Base-by-base conservation (phyloP, 2,888 invertebrate species). In the Limnephilus marmoratus region DNA sequence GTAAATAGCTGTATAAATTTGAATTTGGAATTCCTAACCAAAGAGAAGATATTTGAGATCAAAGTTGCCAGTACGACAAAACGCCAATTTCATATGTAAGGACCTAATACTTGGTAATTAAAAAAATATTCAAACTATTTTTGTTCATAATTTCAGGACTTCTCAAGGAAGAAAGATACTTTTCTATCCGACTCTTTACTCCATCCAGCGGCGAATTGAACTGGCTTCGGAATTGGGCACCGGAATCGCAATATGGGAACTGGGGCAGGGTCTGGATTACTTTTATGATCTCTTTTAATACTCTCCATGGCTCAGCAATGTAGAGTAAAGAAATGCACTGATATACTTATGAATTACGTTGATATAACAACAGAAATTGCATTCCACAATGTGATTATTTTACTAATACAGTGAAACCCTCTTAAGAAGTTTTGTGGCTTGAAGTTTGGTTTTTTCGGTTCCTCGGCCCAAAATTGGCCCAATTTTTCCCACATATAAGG, bases 221-320 rank as follows among this genome's bases (percentile, higher is more conserved):
- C 95, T 99, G 88, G 98, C 98, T 0, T 96, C 96, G 92, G 97
- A 98, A 94, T 96, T 98, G 90, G 98, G 98, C 13, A 98, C 98
- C 3, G 99, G 99, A 0, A 96, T 99, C 85, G 98, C 99, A 0
- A 97, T 99, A 94, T 99, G 99, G 99, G 99, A 99, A 95, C 95
- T 99, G n/a, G 99, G 99, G 0, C 99, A 99, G 95, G 99, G 99
- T 37, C 96, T 99, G 31, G 98, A 99, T 95, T 99, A 98, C 95
- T 99, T 99, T 95, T 99, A 99, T 95, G 99, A 99, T 96, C 96
- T 98, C 93, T 96, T 98, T 94, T 98, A 96, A 97, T 90, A 37
- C 3, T 31, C 41, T 37, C 34, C 41, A 11, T 1, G 24, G 37
- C 83, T 37, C 15, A 24, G 18, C 41, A 4, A 83, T n/a, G 87